These are phyloP conservation scores for Ophiodon elongatus DNA, from an alignment of 2,113 vertebrate genomes.

Conservation along the genomic window DNA sequence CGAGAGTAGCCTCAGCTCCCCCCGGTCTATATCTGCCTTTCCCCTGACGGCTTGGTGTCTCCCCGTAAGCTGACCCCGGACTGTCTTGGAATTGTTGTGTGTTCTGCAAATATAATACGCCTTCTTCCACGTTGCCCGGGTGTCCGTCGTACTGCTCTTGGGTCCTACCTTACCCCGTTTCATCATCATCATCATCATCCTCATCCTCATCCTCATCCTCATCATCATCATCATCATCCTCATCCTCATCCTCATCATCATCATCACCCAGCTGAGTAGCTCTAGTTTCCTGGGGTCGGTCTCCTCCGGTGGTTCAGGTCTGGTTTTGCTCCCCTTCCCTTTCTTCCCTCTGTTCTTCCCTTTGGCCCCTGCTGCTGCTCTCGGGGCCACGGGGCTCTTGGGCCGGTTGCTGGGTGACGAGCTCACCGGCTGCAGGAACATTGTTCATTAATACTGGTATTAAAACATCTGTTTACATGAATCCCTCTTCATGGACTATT, in stretches of 20 bases:
- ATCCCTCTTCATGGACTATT: no score
- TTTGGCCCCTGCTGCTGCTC: conserved; percentile 85
- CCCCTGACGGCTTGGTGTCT: no score
- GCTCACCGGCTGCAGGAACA: conserved; percentile 85
- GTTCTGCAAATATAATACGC: no score
- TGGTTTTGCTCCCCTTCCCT: conserved; percentile 89
- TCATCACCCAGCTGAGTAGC: conserved; percentile 90
- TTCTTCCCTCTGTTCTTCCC: conserved; percentile 90
- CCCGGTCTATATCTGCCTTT: no score
- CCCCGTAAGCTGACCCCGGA: no score
- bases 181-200: neutral
- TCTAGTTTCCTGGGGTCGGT: conserved; percentile 96
- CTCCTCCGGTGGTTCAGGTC: conserved; percentile 91
- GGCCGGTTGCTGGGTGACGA: conserved; percentile 85
- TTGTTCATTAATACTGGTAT: no score
- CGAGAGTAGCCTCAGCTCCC: no score
- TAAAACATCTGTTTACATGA: no score
- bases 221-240: neutral
- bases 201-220: neutral
- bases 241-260: neutral
- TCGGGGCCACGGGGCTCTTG: conserved; percentile 84
- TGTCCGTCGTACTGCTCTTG: no score
- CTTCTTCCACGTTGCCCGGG: no score
- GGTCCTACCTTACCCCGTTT: no score
- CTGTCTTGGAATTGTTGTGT: no score